These are phyloP conservation scores for Trachelus stipa DNA, from an alignment of 2,888 invertebrate species.

Conservation along the genomic window DNA sequence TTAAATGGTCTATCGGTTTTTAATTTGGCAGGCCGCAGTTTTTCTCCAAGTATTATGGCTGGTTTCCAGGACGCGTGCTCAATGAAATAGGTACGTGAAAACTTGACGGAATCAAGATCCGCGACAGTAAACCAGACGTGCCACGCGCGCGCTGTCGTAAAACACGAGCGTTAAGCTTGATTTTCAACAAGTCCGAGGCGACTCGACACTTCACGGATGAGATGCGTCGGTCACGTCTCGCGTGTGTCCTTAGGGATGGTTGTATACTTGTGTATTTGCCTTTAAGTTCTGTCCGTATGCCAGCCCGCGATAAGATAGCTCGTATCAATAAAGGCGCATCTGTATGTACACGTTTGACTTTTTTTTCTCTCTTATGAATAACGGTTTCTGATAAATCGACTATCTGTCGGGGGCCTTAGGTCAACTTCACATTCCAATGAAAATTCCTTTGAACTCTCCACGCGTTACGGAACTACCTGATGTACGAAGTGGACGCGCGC, in stretches of 20 bases:
- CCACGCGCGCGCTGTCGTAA: neutral
- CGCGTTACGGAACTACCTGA: neutral
- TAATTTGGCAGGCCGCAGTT: neutral
- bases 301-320: slow-evolving; percentile 7
- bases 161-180: neutral
- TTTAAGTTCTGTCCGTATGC: neutral
- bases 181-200: neutral
- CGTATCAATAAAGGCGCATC: slow-evolving; percentile 5
- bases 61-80: neutral
- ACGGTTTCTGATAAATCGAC: neutral
- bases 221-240: neutral
- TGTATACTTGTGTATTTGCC: neutral
- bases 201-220: neutral
- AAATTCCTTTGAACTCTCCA: neutral
- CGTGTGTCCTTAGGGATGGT: neutral
- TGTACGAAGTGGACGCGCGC: neutral
- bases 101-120: neutral
- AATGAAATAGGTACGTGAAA: neutral
- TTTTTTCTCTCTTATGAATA: neutral
- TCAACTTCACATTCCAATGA: neutral
- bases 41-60: neutral
- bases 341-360: neutral
- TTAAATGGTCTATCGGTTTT: neutral
- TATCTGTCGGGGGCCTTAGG: neutral
- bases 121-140: neutral